Percentiles rank a stretch among this genome's conserved stretches.
Evolutionary conservation across 2,113 vertebrate genomes (phyloP).

Genomic region (Stercorarius parasiticus): DNA sequence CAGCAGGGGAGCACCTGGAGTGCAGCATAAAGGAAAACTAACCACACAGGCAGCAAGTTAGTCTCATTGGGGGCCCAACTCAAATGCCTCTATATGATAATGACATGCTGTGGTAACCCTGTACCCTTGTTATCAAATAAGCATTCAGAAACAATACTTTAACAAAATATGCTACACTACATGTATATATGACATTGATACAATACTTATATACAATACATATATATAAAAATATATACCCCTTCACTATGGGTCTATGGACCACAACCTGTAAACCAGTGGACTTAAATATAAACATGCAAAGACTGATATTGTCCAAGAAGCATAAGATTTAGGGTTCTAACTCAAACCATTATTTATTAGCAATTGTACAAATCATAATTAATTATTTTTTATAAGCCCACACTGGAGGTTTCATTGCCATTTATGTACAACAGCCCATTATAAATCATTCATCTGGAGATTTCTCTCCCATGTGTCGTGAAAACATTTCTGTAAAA

Average conservation of each 20-base stretch:
- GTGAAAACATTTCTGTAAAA: constrained; percentile 27
- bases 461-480: not conserved
- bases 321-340: not conserved
- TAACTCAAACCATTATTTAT: not conserved
- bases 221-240: not conserved
- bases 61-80: too few relatives aligned
- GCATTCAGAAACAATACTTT: not conserved
- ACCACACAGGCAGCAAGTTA: too few relatives aligned
- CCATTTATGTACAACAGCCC: not conserved
- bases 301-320: not conserved
- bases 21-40: too few relatives aligned
- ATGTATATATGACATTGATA: not conserved
- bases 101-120: not conserved
- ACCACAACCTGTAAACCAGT: not conserved
- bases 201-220: not conserved
- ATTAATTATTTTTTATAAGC: not conserved
- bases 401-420: not conserved
- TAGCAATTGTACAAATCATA: not conserved
- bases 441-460: constrained; percentile 3
- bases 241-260: not conserved
- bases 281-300: not conserved
- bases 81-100: not conserved
- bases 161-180: not conserved
- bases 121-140: not conserved
- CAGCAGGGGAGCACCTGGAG: too few relatives aligned